These are phyloP conservation scores for Podilymbus podiceps DNA, from an alignment of 2,113 vertebrate species.

Conservation along the genomic window DNA sequence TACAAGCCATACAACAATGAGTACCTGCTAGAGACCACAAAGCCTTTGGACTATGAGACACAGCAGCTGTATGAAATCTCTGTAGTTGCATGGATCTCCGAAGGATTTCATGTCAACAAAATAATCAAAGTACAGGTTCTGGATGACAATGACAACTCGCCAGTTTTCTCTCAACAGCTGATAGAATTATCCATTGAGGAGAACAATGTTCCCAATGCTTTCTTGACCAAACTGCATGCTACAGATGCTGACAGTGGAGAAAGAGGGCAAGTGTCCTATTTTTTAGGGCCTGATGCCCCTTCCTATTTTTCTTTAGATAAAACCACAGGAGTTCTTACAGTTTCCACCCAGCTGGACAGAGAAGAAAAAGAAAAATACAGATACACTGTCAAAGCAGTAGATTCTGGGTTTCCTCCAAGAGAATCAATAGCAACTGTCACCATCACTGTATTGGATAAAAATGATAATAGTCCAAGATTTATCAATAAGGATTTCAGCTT, in stretches of 20 bases:
- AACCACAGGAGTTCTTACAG: constrained; percentile 86
- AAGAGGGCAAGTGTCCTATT: constrained; percentile 86
- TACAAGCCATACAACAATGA: constrained; percentile 90
- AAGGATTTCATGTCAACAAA: constrained; percentile 81
- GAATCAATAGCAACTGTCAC: constrained; percentile 91
- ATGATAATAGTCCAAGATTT: constrained; percentile 96
- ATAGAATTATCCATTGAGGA: constrained; percentile 91
- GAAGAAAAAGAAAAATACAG: constrained; percentile 95
- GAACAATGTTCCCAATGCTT: constrained; percentile 90
- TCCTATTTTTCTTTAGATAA: constrained; percentile 87
- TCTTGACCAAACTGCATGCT: constrained; percentile 87
- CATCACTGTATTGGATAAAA: constrained; percentile 90
- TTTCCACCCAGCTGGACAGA: constrained; percentile 88
- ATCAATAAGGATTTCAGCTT: constrained; percentile 99
- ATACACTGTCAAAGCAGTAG: constrained; percentile 90
- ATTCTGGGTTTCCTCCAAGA: constrained; percentile 86
- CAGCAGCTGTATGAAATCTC: constrained; percentile 86
- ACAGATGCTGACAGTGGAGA: constrained; percentile 89
- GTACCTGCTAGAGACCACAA: constrained; percentile 91
- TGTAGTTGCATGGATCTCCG: constrained; percentile 81
- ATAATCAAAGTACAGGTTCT: constrained; percentile 85
- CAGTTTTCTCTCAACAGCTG: constrained; percentile 86
- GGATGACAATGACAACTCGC: constrained; percentile 95
- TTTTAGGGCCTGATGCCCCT: constrained; percentile 89
- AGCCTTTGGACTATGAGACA: constrained; percentile 87